Conservation (phyloP, 2,113 vertebrate species). For the Psilopogon haemacephalus region DNA sequence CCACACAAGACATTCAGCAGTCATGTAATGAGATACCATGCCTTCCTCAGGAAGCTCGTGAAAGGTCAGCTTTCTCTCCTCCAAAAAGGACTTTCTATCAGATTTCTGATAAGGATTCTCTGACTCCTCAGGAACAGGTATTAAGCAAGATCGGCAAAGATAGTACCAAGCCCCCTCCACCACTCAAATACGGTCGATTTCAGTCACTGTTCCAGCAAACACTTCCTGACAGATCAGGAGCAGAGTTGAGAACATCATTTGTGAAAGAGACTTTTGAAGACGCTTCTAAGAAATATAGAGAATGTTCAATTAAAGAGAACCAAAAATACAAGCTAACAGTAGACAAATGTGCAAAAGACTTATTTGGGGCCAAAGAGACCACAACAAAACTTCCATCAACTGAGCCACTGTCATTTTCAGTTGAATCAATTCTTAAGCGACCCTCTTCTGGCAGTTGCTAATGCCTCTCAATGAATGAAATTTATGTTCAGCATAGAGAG, state of each 20-base stretch:
- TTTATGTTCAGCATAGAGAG: not conserved
- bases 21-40: constrained; percentile 65
- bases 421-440: constrained; percentile 94
- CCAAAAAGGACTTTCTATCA: constrained; percentile 85
- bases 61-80: constrained; percentile 92
- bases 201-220: constrained; percentile 88
- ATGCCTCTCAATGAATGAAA: constrained; percentile 78
- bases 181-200: constrained; percentile 85
- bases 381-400: constrained; percentile 80
- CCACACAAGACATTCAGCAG: constrained; percentile 68
- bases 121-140: constrained; percentile 74
- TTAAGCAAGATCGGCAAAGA: constrained; percentile 86
- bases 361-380: constrained; percentile 79
- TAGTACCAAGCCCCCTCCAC: constrained; percentile 73
- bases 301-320: constrained; percentile 79
- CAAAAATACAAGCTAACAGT: constrained; percentile 75
- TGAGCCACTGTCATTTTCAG: constrained; percentile 93
- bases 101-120: constrained; percentile 72
- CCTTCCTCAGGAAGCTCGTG: constrained; percentile 73
- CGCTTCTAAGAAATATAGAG: constrained; percentile 84
- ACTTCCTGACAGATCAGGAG: constrained; percentile 76
- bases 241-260: constrained; percentile 79
- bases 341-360: constrained; percentile 84
- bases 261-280: constrained; percentile 88
- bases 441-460: constrained; percentile 81